Conservation (phyloP, 2,797 vertebrate genomes). For the Poeciliopsis turneri region DNA sequence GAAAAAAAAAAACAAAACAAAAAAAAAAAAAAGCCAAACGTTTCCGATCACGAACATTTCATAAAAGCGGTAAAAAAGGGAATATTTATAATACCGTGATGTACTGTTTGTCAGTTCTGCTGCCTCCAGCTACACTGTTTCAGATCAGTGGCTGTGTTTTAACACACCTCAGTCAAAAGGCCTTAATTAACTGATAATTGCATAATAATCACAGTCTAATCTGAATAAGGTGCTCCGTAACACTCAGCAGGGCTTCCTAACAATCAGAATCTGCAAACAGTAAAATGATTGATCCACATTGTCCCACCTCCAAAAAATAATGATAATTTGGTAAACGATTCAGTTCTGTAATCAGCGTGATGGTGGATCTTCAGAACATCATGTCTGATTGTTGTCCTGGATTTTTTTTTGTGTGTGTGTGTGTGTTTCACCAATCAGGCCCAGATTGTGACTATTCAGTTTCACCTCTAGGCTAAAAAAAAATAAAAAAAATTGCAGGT, state of each 20-base stretch:
- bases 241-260: not conserved
- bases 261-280: not conserved
- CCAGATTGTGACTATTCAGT: not conserved
- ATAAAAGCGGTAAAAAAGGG: not conserved
- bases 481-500: not conserved
- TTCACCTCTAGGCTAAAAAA: not conserved
- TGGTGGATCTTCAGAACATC: not conserved
- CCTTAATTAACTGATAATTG: not conserved
- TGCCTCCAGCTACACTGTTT: not conserved
- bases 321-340: not conserved
- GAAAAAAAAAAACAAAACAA: not conserved
- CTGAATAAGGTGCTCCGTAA: not conserved
- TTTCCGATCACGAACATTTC: not conserved
- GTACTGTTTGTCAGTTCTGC: not conserved
- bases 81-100: not conserved
- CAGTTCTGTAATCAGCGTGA: not conserved
- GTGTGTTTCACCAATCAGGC: not conserved
- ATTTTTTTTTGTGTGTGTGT: not conserved
- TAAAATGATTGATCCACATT: not conserved
- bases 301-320: not conserved
- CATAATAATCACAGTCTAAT: not conserved
- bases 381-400: not conserved
- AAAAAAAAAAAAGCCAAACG: not conserved
- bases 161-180: not conserved
- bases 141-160: not conserved